These are phyloP conservation scores for pig (Sus scrofa) DNA, from an alignment of 2,113 vertebrate species.

Conservation along the genomic window T2T-Sscrofa CM000813.6:119026001-119026500, in stretches of 20 bases:
- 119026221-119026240: conserved; percentile 5
- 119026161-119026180: not conserved
- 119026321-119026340: not conserved
- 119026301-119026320: not conserved
- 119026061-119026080: not conserved
- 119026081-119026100: not conserved
- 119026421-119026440: conserved; percentile 11
- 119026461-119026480: too few relatives aligned
- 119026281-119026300: not conserved
- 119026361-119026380: not conserved
- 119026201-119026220: not conserved
- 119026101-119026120: not conserved
- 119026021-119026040: not conserved
- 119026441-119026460: not conserved
- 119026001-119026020: not conserved
- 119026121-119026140: not conserved
- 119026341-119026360: not conserved
- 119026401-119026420: not conserved
- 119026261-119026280: conserved; percentile 46
- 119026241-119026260: conserved; percentile 28
- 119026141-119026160: not conserved
- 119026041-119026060: not conserved
- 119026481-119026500: too few relatives aligned
- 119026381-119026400: not conserved
- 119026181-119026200: not conserved